Percentiles rank a stretch among this genome's conserved stretches.
These are phyloP conservation scores for Sogatella furcifera DNA, from an alignment of 1,140 invertebrate genomes.

Conservation along the genomic window DNA sequence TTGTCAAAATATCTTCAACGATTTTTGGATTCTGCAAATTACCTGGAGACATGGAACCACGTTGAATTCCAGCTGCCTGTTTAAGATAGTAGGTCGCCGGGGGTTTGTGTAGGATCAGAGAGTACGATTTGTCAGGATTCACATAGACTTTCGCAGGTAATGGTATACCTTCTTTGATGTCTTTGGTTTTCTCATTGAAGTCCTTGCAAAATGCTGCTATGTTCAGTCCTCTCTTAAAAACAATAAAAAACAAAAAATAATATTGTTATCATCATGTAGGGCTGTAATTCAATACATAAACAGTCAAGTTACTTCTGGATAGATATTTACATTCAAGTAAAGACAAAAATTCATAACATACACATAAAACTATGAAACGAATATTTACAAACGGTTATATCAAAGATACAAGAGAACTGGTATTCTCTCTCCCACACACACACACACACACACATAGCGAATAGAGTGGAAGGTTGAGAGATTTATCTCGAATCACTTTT, in stretches of 20 bases:
- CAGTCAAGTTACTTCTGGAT: too few relatives aligned
- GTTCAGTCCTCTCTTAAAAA: slow-evolving; percentile 79
- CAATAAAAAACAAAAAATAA: neutral
- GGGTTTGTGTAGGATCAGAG: slow-evolving; percentile 73
- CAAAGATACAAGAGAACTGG: too few relatives aligned
- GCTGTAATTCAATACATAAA: too few relatives aligned
- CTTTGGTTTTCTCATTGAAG: slow-evolving; percentile 88
- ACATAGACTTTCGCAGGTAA: slow-evolving; percentile 69
- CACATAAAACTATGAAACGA: too few relatives aligned
- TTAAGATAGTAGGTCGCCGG: slow-evolving; percentile 80
- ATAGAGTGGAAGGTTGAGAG: too few relatives aligned
- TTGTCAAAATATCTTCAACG: neutral
- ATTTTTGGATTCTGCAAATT: slow-evolving; percentile 23
- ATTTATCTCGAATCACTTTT: too few relatives aligned
- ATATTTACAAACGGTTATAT: too few relatives aligned
- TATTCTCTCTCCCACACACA: too few relatives aligned
- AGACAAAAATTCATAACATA: too few relatives aligned
- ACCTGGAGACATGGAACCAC: slow-evolving; percentile 70
- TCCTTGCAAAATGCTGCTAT: slow-evolving; percentile 96
- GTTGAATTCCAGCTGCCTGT: slow-evolving; percentile 85
- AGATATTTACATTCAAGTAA: too few relatives aligned
- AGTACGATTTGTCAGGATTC: slow-evolving; percentile 79
- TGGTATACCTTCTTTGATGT: slow-evolving; percentile 88
- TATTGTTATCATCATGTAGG: too few relatives aligned
- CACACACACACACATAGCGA: too few relatives aligned